phyloP scores from a whole-genome alignment of 2,888 invertebrate species.

The Sturmia bella region DNA sequence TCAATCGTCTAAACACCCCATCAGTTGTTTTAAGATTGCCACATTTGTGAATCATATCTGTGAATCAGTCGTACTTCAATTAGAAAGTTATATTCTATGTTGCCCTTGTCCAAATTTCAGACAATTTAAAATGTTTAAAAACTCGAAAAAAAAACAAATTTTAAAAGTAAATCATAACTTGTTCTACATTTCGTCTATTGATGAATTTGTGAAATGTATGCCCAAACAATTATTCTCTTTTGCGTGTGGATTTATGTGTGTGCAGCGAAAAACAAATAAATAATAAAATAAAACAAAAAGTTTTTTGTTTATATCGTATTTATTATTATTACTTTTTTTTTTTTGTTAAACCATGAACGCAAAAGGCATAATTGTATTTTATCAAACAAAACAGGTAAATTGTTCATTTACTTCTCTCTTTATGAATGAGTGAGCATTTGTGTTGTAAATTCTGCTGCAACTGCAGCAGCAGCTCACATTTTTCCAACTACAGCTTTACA shows the following conservation, averaged over 20 bases:
- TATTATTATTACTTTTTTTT: no score
- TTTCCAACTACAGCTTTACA: slow-evolving; percentile 13
- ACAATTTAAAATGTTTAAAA: background rate
- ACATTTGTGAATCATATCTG: no score
- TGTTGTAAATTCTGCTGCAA: slow-evolving; percentile 54
- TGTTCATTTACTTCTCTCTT: slow-evolving; percentile 64
- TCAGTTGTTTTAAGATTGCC: no score
- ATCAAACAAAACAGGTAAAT: slow-evolving; percentile 55
- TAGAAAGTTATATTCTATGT: no score
- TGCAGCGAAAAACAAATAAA: background rate
- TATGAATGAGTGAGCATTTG: slow-evolving; percentile 70
- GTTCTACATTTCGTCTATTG: slow-evolving; percentile 23
- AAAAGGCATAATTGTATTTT: slow-evolving; percentile 54
- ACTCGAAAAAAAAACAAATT: background rate
- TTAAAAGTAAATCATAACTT: background rate
- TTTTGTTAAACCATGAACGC: slow-evolving; percentile 37
- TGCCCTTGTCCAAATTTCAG: no score
- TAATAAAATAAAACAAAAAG: slow-evolving; percentile 26
- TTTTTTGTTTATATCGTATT: background rate
- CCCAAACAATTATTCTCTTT: slow-evolving; percentile 6
- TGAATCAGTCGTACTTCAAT: no score
- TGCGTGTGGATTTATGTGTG: background rate
- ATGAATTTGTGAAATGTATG: slow-evolving; percentile 17
- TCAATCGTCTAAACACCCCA: no score
- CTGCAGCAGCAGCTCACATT: slow-evolving; percentile 7